These are phyloP conservation scores for Apaloderma vittatum DNA, from an alignment of 2,113 vertebrate species.

Conservation along the genomic window DNA sequence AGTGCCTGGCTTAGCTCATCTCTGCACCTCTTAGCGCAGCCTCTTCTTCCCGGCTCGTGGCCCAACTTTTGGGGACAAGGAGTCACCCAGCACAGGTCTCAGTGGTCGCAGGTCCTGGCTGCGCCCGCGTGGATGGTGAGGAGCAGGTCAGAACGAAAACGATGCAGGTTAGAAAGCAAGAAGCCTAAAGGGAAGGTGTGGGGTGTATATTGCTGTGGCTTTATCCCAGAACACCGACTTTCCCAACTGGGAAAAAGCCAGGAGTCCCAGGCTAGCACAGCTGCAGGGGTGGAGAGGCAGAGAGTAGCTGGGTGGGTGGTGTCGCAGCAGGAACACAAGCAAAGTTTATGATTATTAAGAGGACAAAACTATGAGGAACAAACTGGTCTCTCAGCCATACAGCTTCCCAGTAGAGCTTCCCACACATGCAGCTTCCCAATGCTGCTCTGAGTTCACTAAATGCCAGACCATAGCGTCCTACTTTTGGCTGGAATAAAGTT, in stretches of 20 bases:
- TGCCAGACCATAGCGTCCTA: background rate
- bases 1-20: background rate
- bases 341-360: background rate
- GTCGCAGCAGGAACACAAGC: background rate
- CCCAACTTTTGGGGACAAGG: background rate
- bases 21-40: background rate
- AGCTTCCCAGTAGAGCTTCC: background rate
- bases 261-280: background rate
- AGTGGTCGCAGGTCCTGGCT: background rate
- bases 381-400: background rate
- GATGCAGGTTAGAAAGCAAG: background rate
- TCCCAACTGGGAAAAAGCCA: background rate
- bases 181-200: background rate
- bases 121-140: background rate
- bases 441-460: accelerated
- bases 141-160: background rate
- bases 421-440: accelerated
- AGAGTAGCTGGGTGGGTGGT: accelerated
- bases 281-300: background rate
- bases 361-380: background rate
- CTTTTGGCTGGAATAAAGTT: too few relatives aligned
- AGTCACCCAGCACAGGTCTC: background rate
- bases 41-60: background rate
- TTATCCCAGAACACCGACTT: background rate
- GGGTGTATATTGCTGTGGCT: background rate